A percentile compares a stretch with the other conserved stretches of the same genome.
phyloP scores from a whole-genome alignment of 2,113 vertebrate genomes.

The Synchiropus splendidus region DNA sequence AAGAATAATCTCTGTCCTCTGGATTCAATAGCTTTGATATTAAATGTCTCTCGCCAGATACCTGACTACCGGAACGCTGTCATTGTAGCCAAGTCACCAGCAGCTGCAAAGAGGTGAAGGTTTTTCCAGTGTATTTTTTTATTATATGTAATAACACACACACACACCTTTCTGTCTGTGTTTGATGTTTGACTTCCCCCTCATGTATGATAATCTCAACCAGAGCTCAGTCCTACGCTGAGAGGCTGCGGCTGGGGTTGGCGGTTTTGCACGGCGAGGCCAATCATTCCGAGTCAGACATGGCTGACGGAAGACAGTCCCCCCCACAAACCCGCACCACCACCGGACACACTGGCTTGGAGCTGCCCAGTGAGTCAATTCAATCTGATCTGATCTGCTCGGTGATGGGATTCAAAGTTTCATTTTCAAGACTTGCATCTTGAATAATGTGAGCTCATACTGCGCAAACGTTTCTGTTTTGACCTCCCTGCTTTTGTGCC shows the following conservation, averaged over 20 bases:
- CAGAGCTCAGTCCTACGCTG: slow-evolving; percentile 93
- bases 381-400: no score
- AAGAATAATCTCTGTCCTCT: neutral
- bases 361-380: slow-evolving; percentile 86
- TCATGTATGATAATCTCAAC: no score
- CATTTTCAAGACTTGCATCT: no score
- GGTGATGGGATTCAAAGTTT: no score
- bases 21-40: neutral
- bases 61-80: slow-evolving; percentile 96
- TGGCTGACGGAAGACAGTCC: slow-evolving; percentile 86
- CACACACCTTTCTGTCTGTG: no score
- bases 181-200: no score
- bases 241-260: slow-evolving; percentile 85
- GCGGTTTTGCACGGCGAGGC: slow-evolving; percentile 94
- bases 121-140: no score
- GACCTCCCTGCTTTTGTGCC: slow-evolving; percentile 4
- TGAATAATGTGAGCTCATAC: neutral
- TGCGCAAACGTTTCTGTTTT: no score
- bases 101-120: slow-evolving; percentile 90
- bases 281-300: slow-evolving; percentile 84
- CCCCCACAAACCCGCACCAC: slow-evolving; percentile 81
- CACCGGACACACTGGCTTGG: slow-evolving; percentile 81
- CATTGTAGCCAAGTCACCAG: slow-evolving; percentile 94
- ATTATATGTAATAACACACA: no score
- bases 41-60: slow-evolving; percentile 64